These are phyloP conservation scores for Tipula vernalis DNA, from an alignment of 2,888 invertebrate genomes.

Conservation along the genomic window DNA sequence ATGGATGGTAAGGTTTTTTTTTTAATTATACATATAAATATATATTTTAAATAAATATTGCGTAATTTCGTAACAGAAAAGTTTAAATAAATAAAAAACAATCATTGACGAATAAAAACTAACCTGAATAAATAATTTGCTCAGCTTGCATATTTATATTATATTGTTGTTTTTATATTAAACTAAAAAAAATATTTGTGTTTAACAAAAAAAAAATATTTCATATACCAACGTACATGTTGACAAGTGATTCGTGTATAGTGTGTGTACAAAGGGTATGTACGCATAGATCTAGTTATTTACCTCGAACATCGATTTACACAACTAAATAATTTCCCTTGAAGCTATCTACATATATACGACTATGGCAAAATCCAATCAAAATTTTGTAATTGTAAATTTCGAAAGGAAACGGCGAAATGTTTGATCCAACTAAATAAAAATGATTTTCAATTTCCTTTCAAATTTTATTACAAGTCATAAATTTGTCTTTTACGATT, in stretches of 20 bases:
- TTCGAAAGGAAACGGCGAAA: neutral
- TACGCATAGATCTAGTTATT: neutral
- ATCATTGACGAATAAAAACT: slow-evolving; percentile 6
- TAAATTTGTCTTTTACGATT: neutral
- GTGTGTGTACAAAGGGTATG: neutral
- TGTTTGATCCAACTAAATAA: neutral
- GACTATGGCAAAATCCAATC: neutral
- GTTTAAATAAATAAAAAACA: neutral
- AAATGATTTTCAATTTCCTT: neutral
- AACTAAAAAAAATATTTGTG: neutral
- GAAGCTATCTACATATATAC: neutral
- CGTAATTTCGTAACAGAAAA: neutral
- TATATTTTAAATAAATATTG: neutral
- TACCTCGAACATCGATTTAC: neutral
- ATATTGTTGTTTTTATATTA: neutral
- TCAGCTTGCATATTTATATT: neutral
- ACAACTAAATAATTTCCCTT: neutral
- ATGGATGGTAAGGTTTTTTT: slow-evolving; percentile 48
- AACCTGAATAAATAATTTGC: slow-evolving; percentile 10
- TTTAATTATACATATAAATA: too few species aligned
- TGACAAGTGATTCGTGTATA: neutral
- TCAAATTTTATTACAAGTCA: neutral
- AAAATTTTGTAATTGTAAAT: neutral
- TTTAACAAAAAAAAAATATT: neutral
- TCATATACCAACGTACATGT: neutral